Evolutionary conservation across 2,888 invertebrate species (phyloP), one percentile per base, ranked within the genome.

Genomic region (Smittia aterrima): DNA sequence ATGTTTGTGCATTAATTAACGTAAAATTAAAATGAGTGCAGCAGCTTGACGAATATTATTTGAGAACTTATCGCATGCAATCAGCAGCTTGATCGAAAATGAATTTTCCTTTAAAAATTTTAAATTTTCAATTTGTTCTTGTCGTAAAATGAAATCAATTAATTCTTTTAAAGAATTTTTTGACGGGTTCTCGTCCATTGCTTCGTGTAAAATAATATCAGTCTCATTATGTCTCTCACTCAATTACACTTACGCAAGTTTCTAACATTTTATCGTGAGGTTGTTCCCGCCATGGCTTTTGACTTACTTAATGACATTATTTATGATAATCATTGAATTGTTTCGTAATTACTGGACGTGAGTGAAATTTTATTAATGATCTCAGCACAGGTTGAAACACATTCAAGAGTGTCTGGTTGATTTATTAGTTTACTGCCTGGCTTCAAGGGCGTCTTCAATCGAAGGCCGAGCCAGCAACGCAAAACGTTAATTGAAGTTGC

Each of bases 1-100:
- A 27, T 64, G 27, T 64, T 18, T 20, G 25, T 25, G 25, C 64
- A 64, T 64, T 64, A 64, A 64, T 64, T 64, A 27, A 18, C 64
- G 25, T 64, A 27, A 1, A 25, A 64, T 64, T 64, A 58, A 20
- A 58, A 58, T 58, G 58, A 58, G 3, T n/a, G n/a, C n/a, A 11
- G 58, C 58, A 58, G 47, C 47, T 47, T 47, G 47, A 47, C 47
- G n/a, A 38, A 47, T 32, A 47, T 3, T 47, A 47, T 13, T n/a
- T 47, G 47, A 47, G 47, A 47, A 13, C 13, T 47, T 47, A 47
- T 47, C 47, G n/a, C 47, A 47, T 16, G 47, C 47, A 11, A 47
- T 13, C 47, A n/a, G 47, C 47, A 47, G 47, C 47, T 47, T 47
- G 47, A 47, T 47, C 32, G 4, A 16, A n/a, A 47, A 38, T 38